phyloP scores from a whole-genome alignment of 2,113 vertebrate genomes.

The Dryoscopus gambensis region DNA sequence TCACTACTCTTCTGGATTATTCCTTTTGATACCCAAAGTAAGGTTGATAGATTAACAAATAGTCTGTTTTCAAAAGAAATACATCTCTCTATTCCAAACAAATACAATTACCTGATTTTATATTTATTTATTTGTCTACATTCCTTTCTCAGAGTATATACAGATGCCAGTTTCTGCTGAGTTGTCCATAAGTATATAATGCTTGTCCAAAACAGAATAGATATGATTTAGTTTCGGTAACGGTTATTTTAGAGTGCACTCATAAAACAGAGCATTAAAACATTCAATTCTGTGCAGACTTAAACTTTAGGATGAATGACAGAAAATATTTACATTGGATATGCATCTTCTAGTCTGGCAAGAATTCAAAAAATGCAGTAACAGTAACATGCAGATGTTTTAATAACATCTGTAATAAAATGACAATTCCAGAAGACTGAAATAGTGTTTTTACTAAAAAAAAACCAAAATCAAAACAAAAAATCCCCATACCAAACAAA shows the following conservation, averaged over 20 bases:
- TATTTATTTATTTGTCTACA: background rate
- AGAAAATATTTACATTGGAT: background rate
- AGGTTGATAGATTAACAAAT: background rate
- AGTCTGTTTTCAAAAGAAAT: background rate
- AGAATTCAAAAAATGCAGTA: background rate
- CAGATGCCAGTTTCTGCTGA: background rate
- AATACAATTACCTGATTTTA: background rate
- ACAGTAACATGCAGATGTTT: background rate
- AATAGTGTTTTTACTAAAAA: background rate
- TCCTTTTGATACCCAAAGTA: background rate
- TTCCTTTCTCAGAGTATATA: background rate
- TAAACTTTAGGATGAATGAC: background rate
- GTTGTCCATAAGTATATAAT: background rate
- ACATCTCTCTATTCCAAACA: background rate
- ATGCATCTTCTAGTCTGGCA: background rate
- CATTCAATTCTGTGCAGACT: background rate
- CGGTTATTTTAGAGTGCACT: background rate
- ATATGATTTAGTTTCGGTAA: background rate
- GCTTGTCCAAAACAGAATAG: background rate
- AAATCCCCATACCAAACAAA: background rate
- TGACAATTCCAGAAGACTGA: background rate
- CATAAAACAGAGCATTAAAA: background rate
- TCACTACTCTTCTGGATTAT: background rate
- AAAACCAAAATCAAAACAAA: background rate
- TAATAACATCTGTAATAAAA: background rate